These are phyloP conservation scores for Octopus sinensis DNA, from an alignment of 1,140 invertebrate genomes.

Conservation along the genomic window DNA sequence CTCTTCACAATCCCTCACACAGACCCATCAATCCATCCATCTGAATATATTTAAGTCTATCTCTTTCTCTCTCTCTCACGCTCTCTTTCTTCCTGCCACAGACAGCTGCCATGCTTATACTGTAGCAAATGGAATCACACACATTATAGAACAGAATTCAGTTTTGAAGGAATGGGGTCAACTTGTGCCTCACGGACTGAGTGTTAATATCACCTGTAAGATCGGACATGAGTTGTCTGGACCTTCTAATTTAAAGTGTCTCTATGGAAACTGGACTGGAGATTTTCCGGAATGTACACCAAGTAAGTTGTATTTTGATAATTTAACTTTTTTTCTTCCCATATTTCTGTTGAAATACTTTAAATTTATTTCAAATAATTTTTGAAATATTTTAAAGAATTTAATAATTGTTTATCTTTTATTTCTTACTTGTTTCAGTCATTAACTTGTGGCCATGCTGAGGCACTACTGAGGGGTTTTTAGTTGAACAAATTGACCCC, in stretches of 20 bases:
- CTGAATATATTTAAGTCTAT: too few species aligned
- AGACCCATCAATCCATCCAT: too few species aligned
- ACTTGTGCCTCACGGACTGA: neutral
- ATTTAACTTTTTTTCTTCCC: neutral
- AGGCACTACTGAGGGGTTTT: too few species aligned
- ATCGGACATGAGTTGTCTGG: neutral
- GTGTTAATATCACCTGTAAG: neutral
- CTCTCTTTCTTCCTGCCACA: neutral
- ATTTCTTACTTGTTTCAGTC: too few species aligned
- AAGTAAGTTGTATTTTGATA: neutral
- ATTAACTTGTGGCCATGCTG: too few species aligned
- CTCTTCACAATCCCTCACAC: too few species aligned
- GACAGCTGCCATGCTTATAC: neutral
- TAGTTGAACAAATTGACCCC: too few species aligned
- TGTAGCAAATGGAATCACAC: neutral
- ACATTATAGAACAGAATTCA: neutral
- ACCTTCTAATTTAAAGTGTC: neutral
- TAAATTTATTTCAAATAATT: too few species aligned
- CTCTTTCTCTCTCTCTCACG: too few species aligned
- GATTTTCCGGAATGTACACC: neutral
- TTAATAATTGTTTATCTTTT: too few species aligned
- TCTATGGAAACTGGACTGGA: neutral
- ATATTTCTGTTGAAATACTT: too few species aligned
- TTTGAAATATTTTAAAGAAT: too few species aligned
- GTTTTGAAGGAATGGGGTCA: neutral